Evolutionary conservation across 1,140 invertebrate species (phyloP).

Genomic region (Vollenhovia emeryi): DNA sequence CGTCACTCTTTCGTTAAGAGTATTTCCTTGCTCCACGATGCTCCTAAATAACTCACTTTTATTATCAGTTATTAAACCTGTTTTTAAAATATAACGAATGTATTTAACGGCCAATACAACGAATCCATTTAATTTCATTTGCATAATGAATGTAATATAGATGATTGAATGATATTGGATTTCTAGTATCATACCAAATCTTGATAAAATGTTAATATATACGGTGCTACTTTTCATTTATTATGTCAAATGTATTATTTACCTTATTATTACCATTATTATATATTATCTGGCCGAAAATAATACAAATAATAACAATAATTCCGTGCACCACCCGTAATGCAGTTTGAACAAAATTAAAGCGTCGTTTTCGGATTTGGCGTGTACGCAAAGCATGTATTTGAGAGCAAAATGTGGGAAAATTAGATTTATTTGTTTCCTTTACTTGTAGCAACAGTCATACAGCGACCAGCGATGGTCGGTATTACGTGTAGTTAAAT

Average conservation of each 20-base stretch:
- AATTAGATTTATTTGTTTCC: constrained; percentile 47
- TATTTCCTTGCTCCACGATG: background rate
- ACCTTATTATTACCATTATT: constrained; percentile 2
- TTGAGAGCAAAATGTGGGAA: constrained; percentile 16
- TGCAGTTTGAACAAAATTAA: constrained; percentile 17
- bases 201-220: background rate
- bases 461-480: background rate
- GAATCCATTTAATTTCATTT: background rate
- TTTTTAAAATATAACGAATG: background rate
- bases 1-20: background rate
- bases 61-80: background rate
- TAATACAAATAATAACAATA: constrained; percentile 10
- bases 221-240: background rate
- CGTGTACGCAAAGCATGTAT: background rate
- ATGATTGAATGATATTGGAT: background rate
- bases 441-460: constrained; percentile 38
- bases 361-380: background rate
- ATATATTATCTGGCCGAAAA: background rate
- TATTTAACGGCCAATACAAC: background rate
- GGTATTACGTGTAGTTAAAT: constrained; percentile 63
- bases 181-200: background rate
- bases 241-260: constrained; percentile 9
- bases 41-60: background rate
- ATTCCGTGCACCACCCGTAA: background rate
- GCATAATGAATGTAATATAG: background rate